phyloP scores from a whole-genome alignment of 1,140 invertebrate genomes.

The Cyclina sinensis region DNA sequence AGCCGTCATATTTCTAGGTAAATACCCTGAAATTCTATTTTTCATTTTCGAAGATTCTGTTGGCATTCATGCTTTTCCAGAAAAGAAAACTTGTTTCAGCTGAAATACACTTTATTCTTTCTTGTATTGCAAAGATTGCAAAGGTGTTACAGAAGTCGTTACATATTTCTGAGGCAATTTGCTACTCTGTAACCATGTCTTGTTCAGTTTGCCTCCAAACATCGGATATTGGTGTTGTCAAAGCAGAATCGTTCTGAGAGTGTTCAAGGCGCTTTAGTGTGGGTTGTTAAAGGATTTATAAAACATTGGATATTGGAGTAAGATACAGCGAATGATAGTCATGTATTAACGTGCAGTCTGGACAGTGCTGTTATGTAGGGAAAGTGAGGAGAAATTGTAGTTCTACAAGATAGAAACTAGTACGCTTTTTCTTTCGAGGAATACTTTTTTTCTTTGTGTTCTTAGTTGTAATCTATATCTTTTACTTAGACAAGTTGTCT shows the following conservation, averaged over 20 bases:
- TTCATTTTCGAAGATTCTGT: neutral
- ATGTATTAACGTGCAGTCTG: neutral
- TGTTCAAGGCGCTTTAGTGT: neutral
- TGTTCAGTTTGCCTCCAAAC: neutral
- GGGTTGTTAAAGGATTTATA: conserved; percentile 11
- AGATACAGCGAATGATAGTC: neutral
- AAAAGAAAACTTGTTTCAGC: neutral
- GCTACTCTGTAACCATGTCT: too few relatives aligned
- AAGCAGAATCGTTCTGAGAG: neutral
- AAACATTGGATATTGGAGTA: conserved; percentile 18
- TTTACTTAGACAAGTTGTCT: too few relatives aligned
- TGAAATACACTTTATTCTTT: neutral
- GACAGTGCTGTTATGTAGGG: neutral
- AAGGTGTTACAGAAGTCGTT: too few relatives aligned
- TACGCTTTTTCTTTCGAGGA: too few relatives aligned
- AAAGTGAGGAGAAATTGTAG: neutral
- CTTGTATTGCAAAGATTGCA: conserved; percentile 11
- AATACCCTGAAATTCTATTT: neutral
- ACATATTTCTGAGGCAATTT: too few relatives aligned
- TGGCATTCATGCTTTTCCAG: neutral
- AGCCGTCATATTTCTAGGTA: neutral
- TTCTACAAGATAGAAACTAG: too few relatives aligned
- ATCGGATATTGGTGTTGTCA: neutral
- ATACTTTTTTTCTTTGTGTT: too few relatives aligned
- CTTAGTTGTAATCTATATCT: too few relatives aligned